Base-by-base conservation (phyloP, 1,140 invertebrate genomes). In the Lamellibrachia luymesi region DNA sequence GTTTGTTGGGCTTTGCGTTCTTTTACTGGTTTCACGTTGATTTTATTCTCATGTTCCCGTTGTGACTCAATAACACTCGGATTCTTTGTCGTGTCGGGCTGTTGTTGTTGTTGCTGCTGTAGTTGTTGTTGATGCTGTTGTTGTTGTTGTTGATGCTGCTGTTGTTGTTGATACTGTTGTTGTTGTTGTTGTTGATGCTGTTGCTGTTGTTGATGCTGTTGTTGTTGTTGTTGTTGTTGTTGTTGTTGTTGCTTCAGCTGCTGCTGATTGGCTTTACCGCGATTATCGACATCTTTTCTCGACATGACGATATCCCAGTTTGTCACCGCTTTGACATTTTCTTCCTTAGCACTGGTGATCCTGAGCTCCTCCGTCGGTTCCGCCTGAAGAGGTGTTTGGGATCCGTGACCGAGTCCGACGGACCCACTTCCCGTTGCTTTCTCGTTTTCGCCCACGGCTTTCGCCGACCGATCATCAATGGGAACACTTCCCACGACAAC, bases 211-310 rank as follows among this genome's bases (percentile, higher is more conserved):
- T 8, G 0, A 52, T 25, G 64, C 90, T 51, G 50, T 49, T 7
- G 10, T 91, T 6, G 27, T 90, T 91, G 1, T 90, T 89, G 17
- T 94, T 93, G 17, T 95, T 56, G 52, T 17, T 56, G 52, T 56
- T 17, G 52, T 17, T 80, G 64, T 80, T 80, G 64, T 80, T 80
- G 2, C 27, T 93, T 93, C 25, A 94, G 51, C 51, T 94, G 94
- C 4, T 95, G 92, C 50, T 93, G 90, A 4, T 94, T 56, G 25
- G 94, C 94, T 91, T 95, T 94, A 80, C 94, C 56, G 13, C 93
- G 93, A 51, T 94, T 94, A 93, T 94, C 94, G 1, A 94, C 89
- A 93, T 94, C 94, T 93, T 95, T 94, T 8, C 95, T 94, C 10
- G 94, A 93, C 2, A 95, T 91, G 13, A 50, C 91, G n/a, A 2